A percentile compares a stretch with the other conserved stretches of the same genome.
These are phyloP conservation scores for Odocoileus hemionus DNA, from an alignment of 2,113 vertebrate genomes.

Conservation along the genomic window DNA sequence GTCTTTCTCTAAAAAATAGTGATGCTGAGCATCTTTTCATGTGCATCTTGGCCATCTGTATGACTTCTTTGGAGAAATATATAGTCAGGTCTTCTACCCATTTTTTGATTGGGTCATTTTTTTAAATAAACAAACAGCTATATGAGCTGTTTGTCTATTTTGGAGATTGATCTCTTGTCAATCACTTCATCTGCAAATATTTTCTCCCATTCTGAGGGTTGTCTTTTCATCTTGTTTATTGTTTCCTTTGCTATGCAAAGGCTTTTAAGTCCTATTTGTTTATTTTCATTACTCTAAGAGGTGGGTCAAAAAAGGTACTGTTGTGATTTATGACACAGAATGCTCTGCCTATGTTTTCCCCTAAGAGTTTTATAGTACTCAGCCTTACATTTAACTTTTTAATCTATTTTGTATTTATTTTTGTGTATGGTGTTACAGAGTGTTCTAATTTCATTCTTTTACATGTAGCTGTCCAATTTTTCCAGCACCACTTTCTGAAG, in stretches of 20 bases:
- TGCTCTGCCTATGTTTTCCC: neutral
- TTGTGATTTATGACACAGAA: neutral
- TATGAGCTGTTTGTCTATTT: neutral
- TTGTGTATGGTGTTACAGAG: neutral
- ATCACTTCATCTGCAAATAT: neutral
- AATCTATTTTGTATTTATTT: neutral
- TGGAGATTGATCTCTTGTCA: neutral
- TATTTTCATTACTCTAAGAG: neutral
- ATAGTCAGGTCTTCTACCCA: neutral
- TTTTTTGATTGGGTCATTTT: neutral
- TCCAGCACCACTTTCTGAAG: neutral
- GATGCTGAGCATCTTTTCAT: neutral
- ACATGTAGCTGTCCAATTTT: neutral
- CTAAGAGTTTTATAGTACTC: neutral
- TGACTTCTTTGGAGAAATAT: neutral
- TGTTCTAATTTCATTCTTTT: neutral
- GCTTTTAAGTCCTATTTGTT: neutral
- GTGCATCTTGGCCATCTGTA: neutral
- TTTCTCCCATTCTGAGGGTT: neutral
- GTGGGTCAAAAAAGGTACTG: neutral
- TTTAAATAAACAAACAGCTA: neutral
- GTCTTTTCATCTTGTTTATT: neutral
- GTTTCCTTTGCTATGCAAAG: neutral
- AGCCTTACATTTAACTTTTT: neutral
- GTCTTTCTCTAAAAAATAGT: neutral